phyloP scores from a whole-genome alignment of 2,888 invertebrate species.

The Heliconius charithonia region DNA sequence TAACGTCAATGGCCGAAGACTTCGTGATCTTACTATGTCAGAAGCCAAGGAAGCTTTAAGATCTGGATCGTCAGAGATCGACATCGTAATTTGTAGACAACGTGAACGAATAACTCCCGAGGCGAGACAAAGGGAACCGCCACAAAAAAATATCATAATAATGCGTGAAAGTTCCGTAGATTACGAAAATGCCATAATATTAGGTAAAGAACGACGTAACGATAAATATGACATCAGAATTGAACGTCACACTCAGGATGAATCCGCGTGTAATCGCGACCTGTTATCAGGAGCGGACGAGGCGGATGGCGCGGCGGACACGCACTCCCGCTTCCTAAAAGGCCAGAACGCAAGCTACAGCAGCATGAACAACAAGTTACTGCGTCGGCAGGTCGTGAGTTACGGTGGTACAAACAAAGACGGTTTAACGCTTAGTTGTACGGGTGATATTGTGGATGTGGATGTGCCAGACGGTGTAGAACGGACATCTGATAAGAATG shows the following conservation, averaged over 20 bases:
- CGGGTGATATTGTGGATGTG: slow-evolving; percentile 70
- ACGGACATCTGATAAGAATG: slow-evolving; percentile 64
- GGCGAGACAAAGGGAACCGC: slow-evolving; percentile 57
- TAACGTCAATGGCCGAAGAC: slow-evolving; percentile 87
- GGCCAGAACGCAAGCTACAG: slow-evolving; percentile 84
- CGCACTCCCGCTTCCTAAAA: slow-evolving; percentile 85
- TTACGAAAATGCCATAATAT: slow-evolving; percentile 86
- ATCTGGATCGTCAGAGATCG: slow-evolving; percentile 85
- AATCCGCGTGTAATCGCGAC: slow-evolving; percentile 77
- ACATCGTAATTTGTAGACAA: slow-evolving; percentile 86
- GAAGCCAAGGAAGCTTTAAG: slow-evolving; percentile 87
- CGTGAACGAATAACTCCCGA: slow-evolving; percentile 63
- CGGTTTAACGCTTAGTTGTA: slow-evolving; percentile 72
- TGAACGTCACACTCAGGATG: slow-evolving; percentile 85
- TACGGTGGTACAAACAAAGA: slow-evolving; percentile 80
- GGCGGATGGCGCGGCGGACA: slow-evolving; percentile 67
- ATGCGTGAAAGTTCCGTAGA: slow-evolving; percentile 89
- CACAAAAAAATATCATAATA: slow-evolving; percentile 59
- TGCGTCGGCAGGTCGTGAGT: slow-evolving; percentile 83
- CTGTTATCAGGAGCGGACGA: slow-evolving; percentile 78
- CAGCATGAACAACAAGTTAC: slow-evolving; percentile 85
- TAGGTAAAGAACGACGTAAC: slow-evolving; percentile 78
- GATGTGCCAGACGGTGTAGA: slow-evolving; percentile 72
- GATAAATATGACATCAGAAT: slow-evolving; percentile 85
- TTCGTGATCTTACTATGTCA: slow-evolving; percentile 86